Base-by-base conservation (phyloP, 2,113 vertebrate genomes). In the Ameiurus melas region DNA sequence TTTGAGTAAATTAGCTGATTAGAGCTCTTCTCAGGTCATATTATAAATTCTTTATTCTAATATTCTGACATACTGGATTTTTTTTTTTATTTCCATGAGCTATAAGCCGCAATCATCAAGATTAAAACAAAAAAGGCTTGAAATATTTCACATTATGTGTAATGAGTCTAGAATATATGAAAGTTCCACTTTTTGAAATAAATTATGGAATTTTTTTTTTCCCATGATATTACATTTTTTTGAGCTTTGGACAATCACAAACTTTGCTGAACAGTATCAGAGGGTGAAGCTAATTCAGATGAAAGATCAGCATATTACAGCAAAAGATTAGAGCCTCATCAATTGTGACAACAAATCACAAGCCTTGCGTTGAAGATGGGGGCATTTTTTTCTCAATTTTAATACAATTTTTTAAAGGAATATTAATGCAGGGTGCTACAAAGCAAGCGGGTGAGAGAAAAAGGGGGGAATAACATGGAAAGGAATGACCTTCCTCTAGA, bases 391-490 rank as follows among this genome's bases (percentile, higher is more conserved):
- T n/a, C 17, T 62, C 33, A 5, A 70, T 60, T 78, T 86, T 89
- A 77, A 84, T 87, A 75, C 36, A 87, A 85, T 85, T 27, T 71
- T 88, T 43, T 87, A 85, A 88, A 86, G 13, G 60, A 89, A 89
- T 89, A 85, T 90, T 85, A 88, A 86, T 57, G 36, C 62, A 84
- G 9, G 70, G 30, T 30, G 64, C 53, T 82, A 87, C 84, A 86
- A 82, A 82, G 85, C 68, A 57, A 87, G 58, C 22, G 14, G 84
- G 60, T 78, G 27, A 22, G 51, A 51, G 10, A 86, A 62, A 22
- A 25, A 60, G 7, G 51, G 30, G 36, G 39, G 4, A 55, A 25
- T 68, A 75, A 27, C 20, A 77, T 85, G 53, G 27, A 86, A 73
- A 33, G 83, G 20, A 83, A 80, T 89, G 82, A 87, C 58, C 27